Evolutionary conservation across 2,888 invertebrate genomes (phyloP), one percentile per base, ranked within the genome.

Genomic region (Apotomis capreana): DNA sequence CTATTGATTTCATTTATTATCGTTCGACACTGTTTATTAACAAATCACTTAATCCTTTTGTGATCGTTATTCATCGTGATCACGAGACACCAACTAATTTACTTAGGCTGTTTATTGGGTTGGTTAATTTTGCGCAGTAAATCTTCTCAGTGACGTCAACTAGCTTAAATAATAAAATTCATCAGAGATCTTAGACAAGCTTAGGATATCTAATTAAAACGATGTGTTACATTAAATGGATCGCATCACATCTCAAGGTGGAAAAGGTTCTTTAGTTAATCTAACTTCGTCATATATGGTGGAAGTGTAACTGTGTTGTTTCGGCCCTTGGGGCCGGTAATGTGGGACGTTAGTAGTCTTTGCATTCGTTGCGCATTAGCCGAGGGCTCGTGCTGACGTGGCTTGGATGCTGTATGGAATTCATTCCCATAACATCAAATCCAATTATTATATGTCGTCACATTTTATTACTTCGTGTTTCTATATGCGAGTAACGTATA

Each of bases 331-430:
- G 85, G 89, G 85, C 77, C 78, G 79, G 83, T 87, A 87, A 87
- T 84, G 81, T 83, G 80, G 83, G 84, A 83, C 81, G 84, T 85
- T 82, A 82, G 83, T 83, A 87, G 87, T 85, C 85, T 87, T 85
- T 85, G 84, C 87, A 87, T 88, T 87, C 88, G 85, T 84, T 83
- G 82, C 86, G 83, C 89, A 90, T 90, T 90, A 88, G 84, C 81
- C 37, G 15, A 52, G 44, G 82, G 82, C 82, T 80, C 75, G 81
- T 78, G 77, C 77, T 76, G 78, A 85, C 83, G 83, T 83, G 83
- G 80, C 83, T 76, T 78, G 80, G 78, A 77, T 78, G 77, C 74
- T 77, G 77, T 78, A 46, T 79, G 74, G 75, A 78, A 77, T 82
- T 82, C 84, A 81, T 80, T 78, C 80, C 73, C 72, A 74, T 76